Evolutionary conservation across 2,113 vertebrate species (phyloP).

Genomic region (Ardeotis arabs): DNA sequence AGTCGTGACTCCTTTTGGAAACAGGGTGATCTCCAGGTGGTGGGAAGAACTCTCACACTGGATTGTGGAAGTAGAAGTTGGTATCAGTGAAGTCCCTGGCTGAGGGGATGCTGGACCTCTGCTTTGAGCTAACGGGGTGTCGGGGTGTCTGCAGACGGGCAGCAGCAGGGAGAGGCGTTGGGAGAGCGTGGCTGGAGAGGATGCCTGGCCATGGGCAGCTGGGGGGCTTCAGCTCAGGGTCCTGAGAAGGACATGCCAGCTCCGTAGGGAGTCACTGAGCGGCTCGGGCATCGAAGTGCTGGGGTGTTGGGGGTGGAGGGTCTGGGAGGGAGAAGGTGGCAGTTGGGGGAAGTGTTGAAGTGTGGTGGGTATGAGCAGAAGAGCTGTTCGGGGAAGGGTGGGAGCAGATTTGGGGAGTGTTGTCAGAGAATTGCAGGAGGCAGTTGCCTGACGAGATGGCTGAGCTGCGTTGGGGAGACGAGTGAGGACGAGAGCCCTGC

Average conservation of each 20-base stretch:
- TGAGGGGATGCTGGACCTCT: background rate
- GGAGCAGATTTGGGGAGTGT: background rate
- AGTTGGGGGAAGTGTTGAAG: background rate
- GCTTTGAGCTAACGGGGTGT: background rate
- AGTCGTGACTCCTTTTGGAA: background rate
- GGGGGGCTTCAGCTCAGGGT: background rate
- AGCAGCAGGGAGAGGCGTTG: background rate
- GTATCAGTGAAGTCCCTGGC: background rate
- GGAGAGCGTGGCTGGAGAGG: background rate
- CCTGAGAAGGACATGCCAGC: background rate
- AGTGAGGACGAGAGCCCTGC: background rate
- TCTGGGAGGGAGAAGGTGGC: background rate
- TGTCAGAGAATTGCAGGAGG: background rate
- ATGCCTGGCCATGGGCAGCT: background rate
- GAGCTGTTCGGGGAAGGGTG: background rate
- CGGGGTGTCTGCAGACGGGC: fast-evolving
- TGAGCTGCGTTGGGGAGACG: background rate
- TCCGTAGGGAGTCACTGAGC: background rate
- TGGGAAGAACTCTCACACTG: background rate
- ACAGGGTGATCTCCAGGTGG: background rate
- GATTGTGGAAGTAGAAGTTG: background rate
- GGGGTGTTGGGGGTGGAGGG: background rate
- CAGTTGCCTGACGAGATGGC: background rate
- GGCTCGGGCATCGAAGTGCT: background rate
- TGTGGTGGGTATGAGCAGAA: background rate